Evolutionary conservation across 2,113 vertebrate species (phyloP).

Genomic region (Aptenodytes forsteri): DNA sequence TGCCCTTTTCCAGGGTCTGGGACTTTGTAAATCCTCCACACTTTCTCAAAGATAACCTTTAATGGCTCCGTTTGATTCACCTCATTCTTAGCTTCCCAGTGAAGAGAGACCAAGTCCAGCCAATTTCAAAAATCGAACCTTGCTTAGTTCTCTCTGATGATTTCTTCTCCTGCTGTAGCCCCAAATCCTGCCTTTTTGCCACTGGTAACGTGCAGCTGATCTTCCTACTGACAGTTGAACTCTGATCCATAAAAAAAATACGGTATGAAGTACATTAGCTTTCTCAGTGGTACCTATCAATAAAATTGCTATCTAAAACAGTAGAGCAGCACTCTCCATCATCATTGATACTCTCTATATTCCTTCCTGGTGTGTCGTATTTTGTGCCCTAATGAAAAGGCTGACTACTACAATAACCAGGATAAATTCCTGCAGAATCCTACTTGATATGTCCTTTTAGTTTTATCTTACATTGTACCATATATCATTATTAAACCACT

Average conservation of each 20-base stretch:
- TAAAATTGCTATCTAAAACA: neutral
- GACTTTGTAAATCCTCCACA: neutral
- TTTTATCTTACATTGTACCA: neutral
- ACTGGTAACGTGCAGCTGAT: neutral
- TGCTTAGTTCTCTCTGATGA: neutral
- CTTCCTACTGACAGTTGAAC: neutral
- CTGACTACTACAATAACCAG: neutral
- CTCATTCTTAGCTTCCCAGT: neutral
- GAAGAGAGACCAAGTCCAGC: neutral
- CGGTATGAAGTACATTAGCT: neutral
- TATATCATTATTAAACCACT: neutral
- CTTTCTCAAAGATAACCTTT: neutral
- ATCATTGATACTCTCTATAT: neutral
- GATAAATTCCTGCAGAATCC: neutral
- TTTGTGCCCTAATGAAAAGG: neutral
- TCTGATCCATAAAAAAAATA: neutral
- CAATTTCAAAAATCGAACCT: neutral
- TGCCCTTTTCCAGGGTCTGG: neutral
- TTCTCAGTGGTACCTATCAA: neutral
- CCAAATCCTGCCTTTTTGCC: neutral
- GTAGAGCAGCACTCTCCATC: neutral
- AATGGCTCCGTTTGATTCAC: neutral
- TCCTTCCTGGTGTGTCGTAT: neutral
- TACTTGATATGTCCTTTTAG: neutral
- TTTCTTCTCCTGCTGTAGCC: neutral